phyloP scores from a whole-genome alignment of 2,797 vertebrate species.

The Eurystomus glaucurus region DNA sequence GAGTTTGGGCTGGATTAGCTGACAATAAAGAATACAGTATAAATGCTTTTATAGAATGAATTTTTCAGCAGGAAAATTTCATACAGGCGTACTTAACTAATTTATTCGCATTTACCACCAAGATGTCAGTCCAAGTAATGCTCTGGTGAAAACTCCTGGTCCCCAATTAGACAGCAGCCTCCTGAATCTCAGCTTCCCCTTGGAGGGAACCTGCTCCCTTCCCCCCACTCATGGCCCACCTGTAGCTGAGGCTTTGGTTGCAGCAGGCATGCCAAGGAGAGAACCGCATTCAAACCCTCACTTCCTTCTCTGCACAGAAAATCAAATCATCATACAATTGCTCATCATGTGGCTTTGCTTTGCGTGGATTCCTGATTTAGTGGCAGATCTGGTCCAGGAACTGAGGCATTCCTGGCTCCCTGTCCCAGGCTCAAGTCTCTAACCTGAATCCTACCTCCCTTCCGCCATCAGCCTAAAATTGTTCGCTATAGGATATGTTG shows the following conservation, averaged over 20 bases:
- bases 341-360: conserved; percentile 81
- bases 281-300: conserved; percentile 56
- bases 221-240: background rate
- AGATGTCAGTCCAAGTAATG: background rate
- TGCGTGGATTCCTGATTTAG: conserved; percentile 81
- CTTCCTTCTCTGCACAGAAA: conserved; percentile 72
- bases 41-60: conserved; percentile 82
- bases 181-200: background rate
- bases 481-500: conserved; percentile 62
- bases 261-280: background rate
- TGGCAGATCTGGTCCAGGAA: conserved; percentile 57
- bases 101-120: conserved; percentile 55
- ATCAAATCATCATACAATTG: conserved; percentile 72
- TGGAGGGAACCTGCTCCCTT: background rate
- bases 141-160: background rate
- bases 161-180: background rate
- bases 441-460: conserved; percentile 65
- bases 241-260: background rate
- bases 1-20: conserved; percentile 84
- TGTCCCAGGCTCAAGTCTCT: conserved; percentile 27
- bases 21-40: conserved; percentile 83
- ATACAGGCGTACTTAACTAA: conserved; percentile 30
- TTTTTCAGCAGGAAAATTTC: conserved; percentile 69
- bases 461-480: conserved; percentile 66
- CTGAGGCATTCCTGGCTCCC: conserved; percentile 62